A percentile compares a stretch with the other conserved stretches of the same genome.
phyloP scores from a whole-genome alignment of 1,140 invertebrate genomes.

The Listronotus oregonensis region DNA sequence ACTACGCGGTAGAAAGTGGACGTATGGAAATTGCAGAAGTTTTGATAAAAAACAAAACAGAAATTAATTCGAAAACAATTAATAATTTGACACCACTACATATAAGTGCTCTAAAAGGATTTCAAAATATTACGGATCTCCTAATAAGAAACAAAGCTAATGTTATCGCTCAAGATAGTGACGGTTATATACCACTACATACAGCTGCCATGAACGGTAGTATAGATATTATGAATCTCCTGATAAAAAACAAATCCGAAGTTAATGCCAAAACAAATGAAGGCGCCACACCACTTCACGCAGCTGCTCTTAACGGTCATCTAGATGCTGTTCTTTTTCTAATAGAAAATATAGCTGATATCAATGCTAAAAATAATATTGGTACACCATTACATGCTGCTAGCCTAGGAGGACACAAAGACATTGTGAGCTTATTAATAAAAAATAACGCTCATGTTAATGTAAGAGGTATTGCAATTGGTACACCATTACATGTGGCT shows the following conservation, averaged over 20 bases:
- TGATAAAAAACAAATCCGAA: conserved; percentile 35
- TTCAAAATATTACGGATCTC: conserved; percentile 1
- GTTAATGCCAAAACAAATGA: conserved; percentile 23
- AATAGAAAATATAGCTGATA: conserved; percentile 37
- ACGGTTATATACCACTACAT: conserved; percentile 39
- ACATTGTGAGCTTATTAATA: conserved; percentile 26
- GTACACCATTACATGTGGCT: conserved; percentile 12
- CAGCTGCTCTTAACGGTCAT: conserved; percentile 26
- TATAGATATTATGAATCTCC: conserved; percentile 24
- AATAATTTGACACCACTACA: conserved; percentile 55
- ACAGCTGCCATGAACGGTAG: conserved; percentile 27
- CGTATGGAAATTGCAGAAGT: conserved; percentile 51
- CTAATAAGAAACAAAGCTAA: conserved; percentile 33
- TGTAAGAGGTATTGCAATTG: not conserved
- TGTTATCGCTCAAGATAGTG: conserved; percentile 36
- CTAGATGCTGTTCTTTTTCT: conserved; percentile 31
- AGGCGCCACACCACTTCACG: conserved; percentile 35
- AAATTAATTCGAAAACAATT: conserved; percentile 57
- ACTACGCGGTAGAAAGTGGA: conserved; percentile 57
- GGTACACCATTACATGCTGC: conserved; percentile 41
- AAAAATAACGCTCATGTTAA: conserved; percentile 2
- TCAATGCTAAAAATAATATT: conserved; percentile 26
- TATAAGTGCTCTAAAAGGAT: conserved; percentile 38
- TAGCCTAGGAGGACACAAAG: conserved; percentile 26
- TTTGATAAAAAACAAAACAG: conserved; percentile 58